Percentiles rank a stretch among this genome's conserved stretches.
Evolutionary conservation across 92 coral and sea anemone species (phyloP).

Genomic region (Meandrina meandrites): DNA sequence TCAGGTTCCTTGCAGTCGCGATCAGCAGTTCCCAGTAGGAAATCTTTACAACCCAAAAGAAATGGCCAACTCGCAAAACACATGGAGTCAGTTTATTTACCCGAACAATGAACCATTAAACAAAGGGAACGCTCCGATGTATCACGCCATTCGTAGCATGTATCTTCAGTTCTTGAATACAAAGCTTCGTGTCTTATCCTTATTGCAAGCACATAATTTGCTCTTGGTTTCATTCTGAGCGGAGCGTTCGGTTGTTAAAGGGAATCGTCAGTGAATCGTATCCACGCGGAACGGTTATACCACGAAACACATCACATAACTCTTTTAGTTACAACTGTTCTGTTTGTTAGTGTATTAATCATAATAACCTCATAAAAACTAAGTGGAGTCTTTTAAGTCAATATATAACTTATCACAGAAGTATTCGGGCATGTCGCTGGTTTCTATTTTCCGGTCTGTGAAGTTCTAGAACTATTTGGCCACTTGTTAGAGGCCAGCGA

Average conservation of each 20-base stretch:
- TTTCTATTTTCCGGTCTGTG: neutral
- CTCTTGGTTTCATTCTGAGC: neutral
- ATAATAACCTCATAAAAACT: neutral
- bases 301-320: neutral
- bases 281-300: neutral
- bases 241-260: neutral
- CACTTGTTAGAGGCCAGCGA: neutral
- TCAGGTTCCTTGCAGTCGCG: slow-evolving; percentile 3
- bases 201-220: neutral
- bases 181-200: slow-evolving; percentile 1
- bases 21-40: slow-evolving; percentile 39
- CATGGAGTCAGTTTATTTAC: slow-evolving; percentile 45
- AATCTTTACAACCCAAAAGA: slow-evolving; percentile 36
- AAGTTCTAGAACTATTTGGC: neutral
- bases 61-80: slow-evolving; percentile 35
- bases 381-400: neutral
- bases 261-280: neutral
- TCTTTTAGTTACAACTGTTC: slow-evolving; percentile 23
- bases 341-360: slow-evolving; percentile 15
- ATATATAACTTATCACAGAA: neutral
- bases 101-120: slow-evolving; percentile 26
- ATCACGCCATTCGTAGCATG: slow-evolving; percentile 43
- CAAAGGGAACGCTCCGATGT: slow-evolving; percentile 17
- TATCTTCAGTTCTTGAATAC: slow-evolving; percentile 5
- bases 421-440: neutral